phyloP scores from a whole-genome alignment of 2,888 invertebrate species.

The Lobophora halterata region DNA sequence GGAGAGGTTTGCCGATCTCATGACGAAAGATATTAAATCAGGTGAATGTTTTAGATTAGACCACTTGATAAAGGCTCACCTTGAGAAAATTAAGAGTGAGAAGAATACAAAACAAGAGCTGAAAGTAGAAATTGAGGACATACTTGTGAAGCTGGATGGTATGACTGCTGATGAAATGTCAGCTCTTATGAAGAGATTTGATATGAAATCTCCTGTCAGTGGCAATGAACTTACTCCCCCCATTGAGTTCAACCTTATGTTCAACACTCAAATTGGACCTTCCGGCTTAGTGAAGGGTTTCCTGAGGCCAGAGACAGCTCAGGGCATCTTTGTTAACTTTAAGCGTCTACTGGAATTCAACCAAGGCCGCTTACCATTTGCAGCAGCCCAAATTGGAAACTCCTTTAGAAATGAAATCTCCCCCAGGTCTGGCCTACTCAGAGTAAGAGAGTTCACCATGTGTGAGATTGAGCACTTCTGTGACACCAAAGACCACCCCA shows the following conservation, averaged over 20 bases:
- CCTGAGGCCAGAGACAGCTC: constrained; percentile 98
- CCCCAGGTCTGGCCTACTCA: constrained; percentile 95
- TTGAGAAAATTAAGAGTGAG: constrained; percentile 92
- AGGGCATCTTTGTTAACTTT: constrained; percentile 99
- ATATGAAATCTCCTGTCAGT: constrained; percentile 97
- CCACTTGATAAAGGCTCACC: constrained; percentile 96
- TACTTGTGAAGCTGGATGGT: constrained; percentile 93
- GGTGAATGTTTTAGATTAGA: constrained; percentile 99
- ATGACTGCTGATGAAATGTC: constrained; percentile 95
- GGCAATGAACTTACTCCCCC: constrained; percentile 97
- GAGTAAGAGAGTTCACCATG: constrained; percentile 99
- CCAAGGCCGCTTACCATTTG: constrained; percentile 97
- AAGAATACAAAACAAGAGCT: constrained; percentile 88
- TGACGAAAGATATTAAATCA: constrained; percentile 98
- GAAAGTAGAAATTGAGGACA: constrained; percentile 88
- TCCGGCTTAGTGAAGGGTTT: constrained; percentile 97
- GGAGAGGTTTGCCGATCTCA: constrained; percentile 98
- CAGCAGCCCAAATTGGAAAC: constrained; percentile 99
- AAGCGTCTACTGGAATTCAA: constrained; percentile 98
- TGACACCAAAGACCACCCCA: constrained; percentile 96
- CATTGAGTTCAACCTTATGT: constrained; percentile 99
- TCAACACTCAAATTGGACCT: constrained; percentile 98
- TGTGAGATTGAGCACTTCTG: constrained; percentile 99
- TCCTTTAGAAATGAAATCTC: constrained; percentile 99
- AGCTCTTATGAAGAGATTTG: constrained; percentile 89